Evolutionary conservation across 2,797 vertebrate genomes (phyloP).

Genomic region (Scolopax bukidnonensis): DNA sequence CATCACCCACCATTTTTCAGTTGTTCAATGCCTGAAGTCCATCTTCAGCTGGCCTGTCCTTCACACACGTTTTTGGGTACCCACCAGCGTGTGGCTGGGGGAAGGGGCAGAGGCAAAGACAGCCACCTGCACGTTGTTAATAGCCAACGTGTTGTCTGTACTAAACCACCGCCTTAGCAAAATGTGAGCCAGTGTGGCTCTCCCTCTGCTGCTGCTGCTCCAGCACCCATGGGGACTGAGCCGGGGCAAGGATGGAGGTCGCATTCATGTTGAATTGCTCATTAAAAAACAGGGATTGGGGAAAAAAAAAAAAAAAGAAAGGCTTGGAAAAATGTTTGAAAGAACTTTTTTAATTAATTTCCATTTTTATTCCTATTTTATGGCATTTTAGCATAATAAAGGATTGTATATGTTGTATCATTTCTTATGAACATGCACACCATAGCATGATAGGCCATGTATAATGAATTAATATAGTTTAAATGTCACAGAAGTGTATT

Average conservation of each 20-base stretch:
- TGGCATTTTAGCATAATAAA: background rate
- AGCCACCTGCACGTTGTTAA: background rate
- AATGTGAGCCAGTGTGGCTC: background rate
- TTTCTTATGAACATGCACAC: background rate
- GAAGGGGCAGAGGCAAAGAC: background rate
- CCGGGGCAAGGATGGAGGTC: background rate
- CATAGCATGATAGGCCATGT: background rate
- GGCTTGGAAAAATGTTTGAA: background rate
- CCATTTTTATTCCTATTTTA: background rate
- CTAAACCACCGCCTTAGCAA: background rate
- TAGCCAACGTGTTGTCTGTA: fast-evolving
- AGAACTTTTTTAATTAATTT: background rate
- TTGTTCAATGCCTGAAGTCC: background rate
- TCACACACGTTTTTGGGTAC: background rate
- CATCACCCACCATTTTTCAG: background rate
- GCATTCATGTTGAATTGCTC: background rate
- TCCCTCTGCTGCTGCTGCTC: background rate
- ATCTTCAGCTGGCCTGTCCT: background rate
- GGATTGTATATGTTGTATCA: background rate
- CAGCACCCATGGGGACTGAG: fast-evolving
- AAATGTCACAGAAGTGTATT: background rate
- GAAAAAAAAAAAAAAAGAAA: too few species aligned
- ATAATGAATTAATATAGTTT: background rate
- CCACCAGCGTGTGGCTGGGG: background rate
- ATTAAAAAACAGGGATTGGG: background rate